A percentile compares a stretch with the other conserved stretches of the same genome.
Evolutionary conservation across 2,888 invertebrate species (phyloP).

Genomic region (Athetis lepigone): DNA sequence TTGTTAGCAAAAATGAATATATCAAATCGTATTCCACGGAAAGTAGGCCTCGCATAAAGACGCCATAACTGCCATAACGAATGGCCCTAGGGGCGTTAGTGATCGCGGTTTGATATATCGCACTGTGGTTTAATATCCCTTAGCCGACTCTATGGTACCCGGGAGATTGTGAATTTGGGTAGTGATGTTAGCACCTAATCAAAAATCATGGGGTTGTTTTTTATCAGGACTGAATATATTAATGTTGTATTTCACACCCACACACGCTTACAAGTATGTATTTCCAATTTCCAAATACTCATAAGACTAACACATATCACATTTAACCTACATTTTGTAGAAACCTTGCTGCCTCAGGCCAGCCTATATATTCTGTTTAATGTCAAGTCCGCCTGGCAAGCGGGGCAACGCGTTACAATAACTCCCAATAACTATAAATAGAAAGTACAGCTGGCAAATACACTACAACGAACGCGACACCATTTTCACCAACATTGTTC

Average conservation of each 20-base stretch:
- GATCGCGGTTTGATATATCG: constrained; percentile 48
- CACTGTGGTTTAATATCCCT: constrained; percentile 34
- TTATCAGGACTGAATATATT: background rate
- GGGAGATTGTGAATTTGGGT: constrained; percentile 10
- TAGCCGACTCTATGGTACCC: constrained; percentile 28
- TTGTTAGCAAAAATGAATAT: constrained; percentile 42
- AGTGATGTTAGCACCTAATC: constrained; percentile 8
- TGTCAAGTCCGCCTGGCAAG: constrained; percentile 48
- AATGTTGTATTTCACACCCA: too few species aligned
- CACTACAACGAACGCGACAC: constrained; percentile 20
- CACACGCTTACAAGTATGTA: background rate
- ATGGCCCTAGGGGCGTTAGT: constrained; percentile 41
- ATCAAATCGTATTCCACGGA: constrained; percentile 32
- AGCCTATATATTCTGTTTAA: constrained; percentile 43
- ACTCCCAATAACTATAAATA: constrained; percentile 42
- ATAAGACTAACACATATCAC: constrained; percentile 11
- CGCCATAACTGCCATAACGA: constrained; percentile 46
- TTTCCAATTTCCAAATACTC: background rate
- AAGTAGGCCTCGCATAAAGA: constrained; percentile 54
- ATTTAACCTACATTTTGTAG: constrained; percentile 37
- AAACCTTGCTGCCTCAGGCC: constrained; percentile 13
- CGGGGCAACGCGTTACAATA: constrained; percentile 26
- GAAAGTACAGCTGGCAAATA: constrained; percentile 30
- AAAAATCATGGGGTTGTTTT: constrained; percentile 16
- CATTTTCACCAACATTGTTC: constrained; percentile 47